A percentile compares a stretch with the other conserved stretches of the same genome.
These are phyloP conservation scores for Phyllotis vaccarum DNA, from an alignment of 2,797 vertebrate species.

Conservation along the genomic window DNA sequence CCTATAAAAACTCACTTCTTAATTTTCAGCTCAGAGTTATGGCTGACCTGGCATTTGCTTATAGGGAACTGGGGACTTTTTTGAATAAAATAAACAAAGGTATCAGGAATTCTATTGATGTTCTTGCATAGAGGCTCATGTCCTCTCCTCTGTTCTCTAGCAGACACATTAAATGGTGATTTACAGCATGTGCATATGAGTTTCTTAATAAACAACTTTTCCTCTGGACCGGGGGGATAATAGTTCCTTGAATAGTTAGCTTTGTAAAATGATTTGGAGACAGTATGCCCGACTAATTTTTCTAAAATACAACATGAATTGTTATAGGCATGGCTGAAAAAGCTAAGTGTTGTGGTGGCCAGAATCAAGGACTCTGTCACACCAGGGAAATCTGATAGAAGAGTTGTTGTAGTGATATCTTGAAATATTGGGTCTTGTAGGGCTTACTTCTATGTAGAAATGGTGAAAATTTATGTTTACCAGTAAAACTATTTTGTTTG, in stretches of 20 bases:
- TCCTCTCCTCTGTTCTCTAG: not conserved
- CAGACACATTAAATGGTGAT: not conserved
- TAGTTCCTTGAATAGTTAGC: not conserved
- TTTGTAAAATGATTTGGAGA: slow-evolving; percentile 21
- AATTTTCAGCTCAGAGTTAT: slow-evolving; percentile 56
- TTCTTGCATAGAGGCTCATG: not conserved
- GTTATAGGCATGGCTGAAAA: not conserved
- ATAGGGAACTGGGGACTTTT: not conserved
- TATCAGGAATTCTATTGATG: not conserved
- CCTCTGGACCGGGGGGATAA: not conserved
- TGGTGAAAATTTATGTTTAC: not conserved
- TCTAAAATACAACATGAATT: slow-evolving; percentile 19
- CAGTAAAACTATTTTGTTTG: not conserved
- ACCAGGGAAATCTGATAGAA: not conserved
- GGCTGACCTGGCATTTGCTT: slow-evolving; percentile 7
- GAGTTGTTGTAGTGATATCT: not conserved
- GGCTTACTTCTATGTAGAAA: not conserved
- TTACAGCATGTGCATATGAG: not conserved
- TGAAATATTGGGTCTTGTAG: not conserved
- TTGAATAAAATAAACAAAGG: not conserved
- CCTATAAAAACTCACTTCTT: not conserved
- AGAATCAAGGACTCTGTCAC: not conserved
- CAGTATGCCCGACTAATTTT: slow-evolving; percentile 23
- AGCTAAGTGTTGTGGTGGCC: not conserved
- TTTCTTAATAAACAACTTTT: slow-evolving; percentile 44